Base-by-base conservation (phyloP, 2,888 invertebrate species). In the Torymus aiolomorphi region DNA sequence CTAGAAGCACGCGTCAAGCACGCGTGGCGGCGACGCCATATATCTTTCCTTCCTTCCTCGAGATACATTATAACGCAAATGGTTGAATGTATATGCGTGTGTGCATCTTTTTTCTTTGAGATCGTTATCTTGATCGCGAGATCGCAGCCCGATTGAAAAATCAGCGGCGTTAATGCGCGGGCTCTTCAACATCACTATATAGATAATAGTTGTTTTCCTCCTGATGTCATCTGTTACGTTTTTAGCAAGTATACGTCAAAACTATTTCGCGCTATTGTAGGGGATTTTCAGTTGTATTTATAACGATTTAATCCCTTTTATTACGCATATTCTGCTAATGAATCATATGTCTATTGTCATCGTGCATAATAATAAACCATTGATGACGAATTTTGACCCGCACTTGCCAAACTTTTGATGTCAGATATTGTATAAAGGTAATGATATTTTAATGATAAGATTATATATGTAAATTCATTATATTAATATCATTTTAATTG, bases 141-240 rank as follows among this genome's bases (percentile, higher is more conserved):
- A 52, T 49, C 4, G 42, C n/a, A 67, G n/a, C 11, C 2, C 16
- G 16, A 73, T 73, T 67, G 54, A 78, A 54, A 78, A 73, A 67
- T 78, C 16, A 24, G 31, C 51, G 8, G 4, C 12, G n/a, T 18
- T 56, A 14, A 76, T 75, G 20, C 16, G 18, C 20, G 52, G 52
- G 8, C 63, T 59, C 52, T 75, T 66, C 0, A 52, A 49, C 31
- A 67, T 10, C 5, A 13, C 14, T 59, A 16, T 16, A 61, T 72
- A 66, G n/a, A 13, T 2, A 16, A 42, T 14, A 54, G 56, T 54
- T 12, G 18, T 12, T 24, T n/a, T 56, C 63, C 52, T 8, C 16
- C 14, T 42, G 42, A 42, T 42, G 42, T 42, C 42, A 42, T 42
- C 42, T 42, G 42, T 42, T 42, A 42, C 42, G 42, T 42, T 42